Evolutionary conservation across 2,888 invertebrate species (phyloP), one percentile per base, ranked within the genome.

Genomic region (Drosophila fulvimacula): DNA sequence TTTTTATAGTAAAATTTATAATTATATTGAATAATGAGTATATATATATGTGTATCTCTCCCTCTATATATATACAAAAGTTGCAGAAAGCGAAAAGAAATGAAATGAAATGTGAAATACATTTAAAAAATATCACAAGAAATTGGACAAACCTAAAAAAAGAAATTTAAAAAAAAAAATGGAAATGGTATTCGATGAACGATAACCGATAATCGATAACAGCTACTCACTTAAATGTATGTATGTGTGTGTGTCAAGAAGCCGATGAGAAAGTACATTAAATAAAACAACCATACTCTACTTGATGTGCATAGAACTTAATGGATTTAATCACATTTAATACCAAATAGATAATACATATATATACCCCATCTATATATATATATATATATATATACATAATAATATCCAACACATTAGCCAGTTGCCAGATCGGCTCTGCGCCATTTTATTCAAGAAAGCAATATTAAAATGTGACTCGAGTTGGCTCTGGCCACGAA

Each of bases 1-100:
- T 83, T 83, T 83, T 83, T 83, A 83, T 82, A 86, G 82, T 87
- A 74, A 84, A 84, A 84, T 87, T 87, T 87, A 84, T 84, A 69
- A 86, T 73, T 61, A 73, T 76, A 77, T 72, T 79, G 66, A 79
- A 65, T 70, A 76, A 38, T 61, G 67, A 55, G 52, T 60, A 74
- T 72, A 66, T 49, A 64, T 64, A 49, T 56, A 39, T 46, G 39
- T 61, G 19, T 15, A 41, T 42, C 51, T 51, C 36, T 27, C 27
- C 48, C 56, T 38, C 57, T 64, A 71, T 65, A 63, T 62, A 74
- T 71, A 68, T 41, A 48, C 48, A 46, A 27, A 34, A 32, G 48
- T 32, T 19, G 75, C 66, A 74, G 68, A 48, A 69, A 69, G 53
- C 46, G 27, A 46, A 46, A 10, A 1, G 6, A 30, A 6, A 48